Evolutionary conservation across 2,797 vertebrate species (phyloP).

Genomic region (Helarctos malayanus): DNA sequence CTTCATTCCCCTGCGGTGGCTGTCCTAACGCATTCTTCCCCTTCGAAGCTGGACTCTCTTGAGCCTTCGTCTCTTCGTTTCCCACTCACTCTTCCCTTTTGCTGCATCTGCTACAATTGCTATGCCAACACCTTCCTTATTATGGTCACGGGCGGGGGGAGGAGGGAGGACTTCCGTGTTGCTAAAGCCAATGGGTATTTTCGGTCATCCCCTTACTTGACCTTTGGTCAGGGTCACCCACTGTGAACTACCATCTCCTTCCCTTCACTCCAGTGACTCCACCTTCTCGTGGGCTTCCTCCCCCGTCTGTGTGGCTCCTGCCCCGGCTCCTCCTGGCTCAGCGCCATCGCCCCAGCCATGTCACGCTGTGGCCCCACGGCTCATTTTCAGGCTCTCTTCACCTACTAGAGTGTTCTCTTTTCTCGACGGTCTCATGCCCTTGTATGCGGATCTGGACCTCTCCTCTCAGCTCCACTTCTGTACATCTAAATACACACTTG

Average conservation of each 20-base stretch:
- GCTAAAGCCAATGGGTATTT: slow-evolving; percentile 20
- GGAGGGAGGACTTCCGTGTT: neutral
- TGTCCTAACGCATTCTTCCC: neutral
- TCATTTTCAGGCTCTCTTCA: neutral
- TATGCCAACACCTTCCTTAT: neutral
- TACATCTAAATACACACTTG: neutral
- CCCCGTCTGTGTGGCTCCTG: neutral
- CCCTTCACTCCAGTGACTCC: neutral
- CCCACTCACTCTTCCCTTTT: neutral
- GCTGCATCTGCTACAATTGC: neutral
- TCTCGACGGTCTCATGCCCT: neutral
- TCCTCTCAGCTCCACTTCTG: slow-evolving; percentile 5
- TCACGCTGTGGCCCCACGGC: neutral
- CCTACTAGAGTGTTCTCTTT: neutral
- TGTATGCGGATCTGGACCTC: neutral
- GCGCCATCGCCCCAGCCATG: neutral
- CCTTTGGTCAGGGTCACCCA: neutral
- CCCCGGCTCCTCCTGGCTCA: neutral
- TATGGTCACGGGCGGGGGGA: neutral
- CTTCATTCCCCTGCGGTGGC: neutral
- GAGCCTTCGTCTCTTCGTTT: neutral
- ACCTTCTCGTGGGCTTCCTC: neutral
- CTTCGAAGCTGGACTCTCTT: neutral
- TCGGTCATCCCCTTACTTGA: slow-evolving; percentile 33
- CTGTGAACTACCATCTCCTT: neutral